phyloP scores from a whole-genome alignment of 2,797 vertebrate species.

The Brachyalestes nurse region DNA sequence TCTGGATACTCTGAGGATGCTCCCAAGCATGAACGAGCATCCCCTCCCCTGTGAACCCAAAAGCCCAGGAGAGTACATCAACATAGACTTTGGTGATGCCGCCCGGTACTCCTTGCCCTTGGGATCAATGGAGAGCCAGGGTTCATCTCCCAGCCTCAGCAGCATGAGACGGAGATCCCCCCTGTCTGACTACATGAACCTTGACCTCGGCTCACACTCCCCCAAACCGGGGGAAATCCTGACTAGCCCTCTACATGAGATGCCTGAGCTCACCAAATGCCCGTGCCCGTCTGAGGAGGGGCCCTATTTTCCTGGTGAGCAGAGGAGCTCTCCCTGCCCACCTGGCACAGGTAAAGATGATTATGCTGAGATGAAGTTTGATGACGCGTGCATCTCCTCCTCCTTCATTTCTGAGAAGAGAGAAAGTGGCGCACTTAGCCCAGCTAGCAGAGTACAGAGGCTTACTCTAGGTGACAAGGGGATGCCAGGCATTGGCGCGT shows the following conservation, averaged over 20 bases:
- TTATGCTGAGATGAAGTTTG: constrained; percentile 92
- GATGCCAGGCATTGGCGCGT: constrained; percentile 82
- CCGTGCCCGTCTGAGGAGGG: constrained; percentile 52
- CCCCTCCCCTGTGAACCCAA: constrained; percentile 87
- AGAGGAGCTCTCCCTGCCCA: constrained; percentile 64
- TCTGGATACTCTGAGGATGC: constrained; percentile 83
- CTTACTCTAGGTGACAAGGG: constrained; percentile 81
- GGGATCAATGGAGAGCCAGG: constrained; percentile 71
- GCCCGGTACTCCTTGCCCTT: constrained; percentile 70
- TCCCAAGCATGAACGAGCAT: constrained; percentile 90
- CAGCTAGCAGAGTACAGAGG: constrained; percentile 82
- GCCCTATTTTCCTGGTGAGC: constrained; percentile 66
- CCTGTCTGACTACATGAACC: constrained; percentile 89
- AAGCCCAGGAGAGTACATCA: constrained; percentile 94
- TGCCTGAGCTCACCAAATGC: constrained; percentile 59
- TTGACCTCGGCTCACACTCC: constrained; percentile 74
- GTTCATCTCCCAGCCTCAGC: constrained; percentile 72
- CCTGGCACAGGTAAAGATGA: constrained; percentile 78
- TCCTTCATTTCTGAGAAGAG: constrained; percentile 74
- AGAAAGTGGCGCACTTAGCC: constrained; percentile 78
- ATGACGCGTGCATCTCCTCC: constrained; percentile 73
- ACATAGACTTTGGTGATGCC: constrained; percentile 87
- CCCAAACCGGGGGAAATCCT: constrained; percentile 64
- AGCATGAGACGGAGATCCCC: constrained; percentile 71
- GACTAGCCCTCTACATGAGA: constrained; percentile 53